Evolutionary conservation across 2,888 invertebrate species (phyloP).

Genomic region (Lasiommata megera): DNA sequence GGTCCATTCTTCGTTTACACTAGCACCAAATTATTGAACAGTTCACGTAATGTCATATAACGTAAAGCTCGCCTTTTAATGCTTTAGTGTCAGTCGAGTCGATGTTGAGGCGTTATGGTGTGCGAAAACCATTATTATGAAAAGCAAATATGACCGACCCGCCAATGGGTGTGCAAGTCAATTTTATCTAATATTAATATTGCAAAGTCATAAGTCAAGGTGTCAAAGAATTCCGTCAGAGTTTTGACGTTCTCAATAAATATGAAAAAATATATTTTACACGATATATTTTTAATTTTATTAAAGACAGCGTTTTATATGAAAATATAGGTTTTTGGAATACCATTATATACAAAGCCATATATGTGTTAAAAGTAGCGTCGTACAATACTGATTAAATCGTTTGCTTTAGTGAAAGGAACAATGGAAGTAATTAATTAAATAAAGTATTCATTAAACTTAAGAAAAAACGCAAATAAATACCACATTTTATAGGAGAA

Average conservation of each 20-base stretch:
- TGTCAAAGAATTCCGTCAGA: conserved; percentile 41
- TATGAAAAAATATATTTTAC: conserved; percentile 73
- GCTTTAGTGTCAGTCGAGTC: no score
- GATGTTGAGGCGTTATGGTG: no score
- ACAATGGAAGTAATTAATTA: conserved; percentile 30
- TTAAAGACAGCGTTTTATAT: conserved; percentile 56
- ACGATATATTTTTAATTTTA: conserved; percentile 26
- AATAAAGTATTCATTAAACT: conserved; percentile 32
- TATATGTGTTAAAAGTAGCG: conserved; percentile 39
- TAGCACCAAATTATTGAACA: no score
- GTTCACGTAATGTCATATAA: no score
- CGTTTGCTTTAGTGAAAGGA: conserved; percentile 20
- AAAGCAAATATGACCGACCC: not conserved
- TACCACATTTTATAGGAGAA: conserved; percentile 12
- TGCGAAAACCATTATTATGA: no score
- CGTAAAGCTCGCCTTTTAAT: no score
- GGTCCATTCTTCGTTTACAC: no score
- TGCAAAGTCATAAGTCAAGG: conserved; percentile 68
- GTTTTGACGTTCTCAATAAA: conserved; percentile 26
- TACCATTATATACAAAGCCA: conserved; percentile 61
- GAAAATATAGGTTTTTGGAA: conserved; percentile 69
- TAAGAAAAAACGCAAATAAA: conserved; percentile 28
- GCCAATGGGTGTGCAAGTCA: conserved; percentile 25
- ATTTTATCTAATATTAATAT: conserved; percentile 55
- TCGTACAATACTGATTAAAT: conserved; percentile 63